Conservation (phyloP, 2,888 invertebrate species). For the Caenorhabditis japonica region DNA sequence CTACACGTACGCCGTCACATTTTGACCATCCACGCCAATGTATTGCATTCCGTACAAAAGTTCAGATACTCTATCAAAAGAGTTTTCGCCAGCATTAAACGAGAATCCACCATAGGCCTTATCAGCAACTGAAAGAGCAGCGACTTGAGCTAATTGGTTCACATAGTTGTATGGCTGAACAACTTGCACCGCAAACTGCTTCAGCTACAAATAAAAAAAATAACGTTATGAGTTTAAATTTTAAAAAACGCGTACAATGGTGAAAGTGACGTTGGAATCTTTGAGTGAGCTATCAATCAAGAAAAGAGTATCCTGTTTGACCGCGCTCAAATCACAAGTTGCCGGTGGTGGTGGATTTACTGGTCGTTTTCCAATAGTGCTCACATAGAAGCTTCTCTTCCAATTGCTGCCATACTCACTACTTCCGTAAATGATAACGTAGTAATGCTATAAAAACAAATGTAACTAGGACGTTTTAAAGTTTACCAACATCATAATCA, state of each 20-base stretch:
- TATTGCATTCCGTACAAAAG: constrained; percentile 38
- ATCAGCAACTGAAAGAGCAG: constrained; percentile 47
- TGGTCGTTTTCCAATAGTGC: constrained; percentile 52
- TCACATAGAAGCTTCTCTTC: constrained; percentile 61
- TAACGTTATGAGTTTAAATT: too few species aligned
- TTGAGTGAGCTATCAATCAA: constrained; percentile 64
- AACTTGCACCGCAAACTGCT: constrained; percentile 36
- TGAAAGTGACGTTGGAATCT: constrained; percentile 28
- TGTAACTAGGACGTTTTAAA: neutral
- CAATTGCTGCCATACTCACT: constrained; percentile 61
- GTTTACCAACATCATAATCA: constrained; percentile 43
- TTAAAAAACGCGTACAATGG: constrained; percentile 40
- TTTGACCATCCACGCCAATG: constrained; percentile 53
- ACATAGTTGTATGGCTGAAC: constrained; percentile 45
- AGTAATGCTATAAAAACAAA: constrained; percentile 52
- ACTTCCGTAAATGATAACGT: constrained; percentile 61
- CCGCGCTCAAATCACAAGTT: constrained; percentile 51
- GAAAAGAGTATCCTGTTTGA: constrained; percentile 65
- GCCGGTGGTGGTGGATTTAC: constrained; percentile 58
- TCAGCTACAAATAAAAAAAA: constrained; percentile 36
- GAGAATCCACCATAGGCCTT: constrained; percentile 55
- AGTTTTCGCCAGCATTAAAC: constrained; percentile 51
- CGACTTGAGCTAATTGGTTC: constrained; percentile 39
- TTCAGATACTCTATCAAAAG: constrained; percentile 26
- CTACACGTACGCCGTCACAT: constrained; percentile 49